Base-by-base conservation (phyloP, 2,113 vertebrate species). In the Syngnathoides biaculeatus region DNA sequence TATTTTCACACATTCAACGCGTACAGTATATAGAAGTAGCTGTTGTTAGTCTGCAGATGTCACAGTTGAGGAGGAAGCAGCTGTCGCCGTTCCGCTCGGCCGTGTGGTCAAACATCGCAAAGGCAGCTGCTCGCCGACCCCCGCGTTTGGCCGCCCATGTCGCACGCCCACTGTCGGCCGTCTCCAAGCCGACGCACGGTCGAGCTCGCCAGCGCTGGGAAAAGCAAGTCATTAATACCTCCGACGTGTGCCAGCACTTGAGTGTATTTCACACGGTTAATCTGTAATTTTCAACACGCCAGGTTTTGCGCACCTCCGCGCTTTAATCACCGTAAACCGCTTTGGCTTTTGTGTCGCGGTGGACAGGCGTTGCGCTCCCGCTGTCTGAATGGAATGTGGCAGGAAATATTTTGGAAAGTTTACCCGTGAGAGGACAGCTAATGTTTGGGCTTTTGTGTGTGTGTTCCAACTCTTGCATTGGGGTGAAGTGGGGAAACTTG, bases 101-200 rank as follows among this genome's bases (percentile, higher is more conserved):
- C 67, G 68, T 77, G 78, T 78, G 78, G 84, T 88, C 80, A 81
- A 56, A 79, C 88, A 85, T 84, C 79, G 68, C 47, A 71, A 73
- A 81, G 83, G 67, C 90, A 90, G 89, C 86, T 91, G 89, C 79
- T 87, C 65, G 1, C 78, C 78, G 81, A 89, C 87, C 86, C 81
- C 62, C 10, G 13, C 40, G 52, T 69, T 58, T 64, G 69, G 68
- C 63, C 22, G 24, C 14, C 26, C 8, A 24, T 30, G 53, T 56
- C 24, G 53, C 53, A 56, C 53, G 24, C 53, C 53, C 14, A 56
- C 53, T 14, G 12, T 27, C 26, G 53, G 12, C 53, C 53, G 13
- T 56, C 13, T 56, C 53, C 53, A 17, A 56, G 24, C 14, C 53
- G 13, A 30, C 12, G 53, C 24, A 1, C 13, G 13, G 13, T 56